Base-by-base conservation (phyloP, 2,797 vertebrate genomes). In the Cuniculus paca region DNA sequence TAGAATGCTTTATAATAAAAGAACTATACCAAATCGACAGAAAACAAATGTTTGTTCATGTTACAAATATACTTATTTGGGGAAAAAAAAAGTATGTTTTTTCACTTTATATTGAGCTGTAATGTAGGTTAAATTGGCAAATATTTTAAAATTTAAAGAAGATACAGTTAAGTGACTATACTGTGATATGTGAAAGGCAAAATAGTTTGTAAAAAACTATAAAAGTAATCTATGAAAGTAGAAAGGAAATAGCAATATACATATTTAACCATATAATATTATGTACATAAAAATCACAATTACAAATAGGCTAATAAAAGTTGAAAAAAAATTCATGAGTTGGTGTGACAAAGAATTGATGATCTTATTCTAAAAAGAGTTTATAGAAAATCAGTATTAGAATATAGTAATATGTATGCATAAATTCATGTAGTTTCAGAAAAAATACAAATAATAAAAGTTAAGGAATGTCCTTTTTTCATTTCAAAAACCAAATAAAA, bases 401-500 rank as follows among this genome's bases (percentile, higher is more conserved):
- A 14, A 10, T 16, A 28, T 77, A 81, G 50, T 89, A 87, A 61
- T 60, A 45, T 39, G 1, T 58, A 0, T 82, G 17, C 1, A 84
- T 72, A 81, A 65, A 84, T 85, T 42, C 63, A 74, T 13, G 20
- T 70, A 39, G 31, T 82, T 75, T 34, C 36, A 81, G 8, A 56
- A 93, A 28, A 89, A 87, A 88, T 79, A 36, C 3, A 80, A 93
- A 89, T 56, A 82, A n/a, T 86, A 94, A 86, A 63, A 16, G 48
- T 70, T 58, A 10, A 80, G 63, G 28, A 39, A 48, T 54, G 78
- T 63, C 80, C 2, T 6, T 61, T 42, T 9, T 90, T 63, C 63
- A 78, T 86, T 88, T 36, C 54, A 9, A 86, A 77, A 81, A 61
- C n/a, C 54, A 90, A 91, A 78, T 56, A 84, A 80, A 88, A 88